Conservation (phyloP, 53 echinoderm and acorn worm species). For the Glandiceps talaboti region DNA sequence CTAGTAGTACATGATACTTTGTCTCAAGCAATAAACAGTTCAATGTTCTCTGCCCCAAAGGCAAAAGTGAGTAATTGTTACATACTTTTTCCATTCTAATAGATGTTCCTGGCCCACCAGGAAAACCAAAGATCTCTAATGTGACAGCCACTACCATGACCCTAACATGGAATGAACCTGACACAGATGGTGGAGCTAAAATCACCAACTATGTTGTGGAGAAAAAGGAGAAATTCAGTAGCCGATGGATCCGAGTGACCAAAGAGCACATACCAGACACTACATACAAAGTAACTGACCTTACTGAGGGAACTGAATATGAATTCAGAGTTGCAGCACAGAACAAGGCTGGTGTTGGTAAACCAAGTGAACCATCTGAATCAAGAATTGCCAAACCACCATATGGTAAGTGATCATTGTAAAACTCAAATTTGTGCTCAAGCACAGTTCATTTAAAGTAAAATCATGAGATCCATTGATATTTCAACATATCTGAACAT, state of each 20-base stretch:
- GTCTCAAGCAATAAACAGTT: not conserved
- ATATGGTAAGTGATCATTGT: slow-evolving; percentile 57
- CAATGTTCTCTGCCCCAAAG: not conserved
- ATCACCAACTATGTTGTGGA: slow-evolving; percentile 6
- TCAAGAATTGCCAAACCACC: slow-evolving; percentile 56
- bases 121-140: not conserved
- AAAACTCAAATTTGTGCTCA: no score
- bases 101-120: slow-evolving; percentile 9
- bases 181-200: slow-evolving; percentile 9
- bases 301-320: slow-evolving; percentile 56
- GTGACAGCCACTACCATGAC: not conserved
- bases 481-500: no score
- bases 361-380: slow-evolving; percentile 82
- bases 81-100: not conserved
- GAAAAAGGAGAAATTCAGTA: not conserved
- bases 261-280: slow-evolving; percentile 24
- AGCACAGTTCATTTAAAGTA: no score
- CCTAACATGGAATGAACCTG: slow-evolving; percentile 5
- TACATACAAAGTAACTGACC: slow-evolving; percentile 48
- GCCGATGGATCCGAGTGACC: not conserved
- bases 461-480: no score
- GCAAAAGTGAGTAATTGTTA: not conserved
- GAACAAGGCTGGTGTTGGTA: slow-evolving; percentile 75
- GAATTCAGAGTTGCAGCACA: slow-evolving; percentile 69
- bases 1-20: no score